Percentiles rank a stretch among this genome's conserved stretches.
Conservation (phyloP, 2,113 vertebrate genomes). For the Myotis davidii region DNA sequence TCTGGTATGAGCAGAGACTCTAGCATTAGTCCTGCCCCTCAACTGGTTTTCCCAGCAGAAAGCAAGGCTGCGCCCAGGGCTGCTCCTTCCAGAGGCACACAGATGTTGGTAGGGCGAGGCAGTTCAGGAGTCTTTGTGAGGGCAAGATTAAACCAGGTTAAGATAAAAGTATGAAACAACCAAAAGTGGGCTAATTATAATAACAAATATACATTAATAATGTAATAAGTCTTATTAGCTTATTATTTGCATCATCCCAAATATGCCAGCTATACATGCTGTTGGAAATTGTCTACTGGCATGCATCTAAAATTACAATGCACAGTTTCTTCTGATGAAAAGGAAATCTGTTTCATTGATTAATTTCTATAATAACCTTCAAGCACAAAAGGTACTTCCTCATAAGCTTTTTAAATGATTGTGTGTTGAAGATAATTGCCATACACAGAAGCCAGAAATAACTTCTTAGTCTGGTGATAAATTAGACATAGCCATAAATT, state of each 20-base stretch:
- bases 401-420: slow-evolving; percentile 37
- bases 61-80: neutral
- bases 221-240: neutral
- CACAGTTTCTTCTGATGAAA: neutral
- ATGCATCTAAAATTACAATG: neutral
- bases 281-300: neutral
- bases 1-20: neutral
- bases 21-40: neutral
- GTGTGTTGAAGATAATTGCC: neutral
- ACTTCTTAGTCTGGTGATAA: neutral
- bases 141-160: neutral
- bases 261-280: neutral
- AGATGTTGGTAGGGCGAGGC: neutral
- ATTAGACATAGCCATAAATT: neutral
- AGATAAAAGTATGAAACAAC: slow-evolving; percentile 18
- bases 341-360: slow-evolving; percentile 50
- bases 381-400: slow-evolving; percentile 44
- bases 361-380: slow-evolving; percentile 19
- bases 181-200: neutral
- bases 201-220: neutral
- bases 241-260: neutral
- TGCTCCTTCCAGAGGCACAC: neutral
- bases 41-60: neutral
- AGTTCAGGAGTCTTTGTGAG: neutral
- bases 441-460: slow-evolving; percentile 17